Percentiles rank a stretch among this genome's conserved stretches.
Evolutionary conservation across 92 coral and sea anemone genomes (phyloP).

Genomic region (Plumapathes pennacea): DNA sequence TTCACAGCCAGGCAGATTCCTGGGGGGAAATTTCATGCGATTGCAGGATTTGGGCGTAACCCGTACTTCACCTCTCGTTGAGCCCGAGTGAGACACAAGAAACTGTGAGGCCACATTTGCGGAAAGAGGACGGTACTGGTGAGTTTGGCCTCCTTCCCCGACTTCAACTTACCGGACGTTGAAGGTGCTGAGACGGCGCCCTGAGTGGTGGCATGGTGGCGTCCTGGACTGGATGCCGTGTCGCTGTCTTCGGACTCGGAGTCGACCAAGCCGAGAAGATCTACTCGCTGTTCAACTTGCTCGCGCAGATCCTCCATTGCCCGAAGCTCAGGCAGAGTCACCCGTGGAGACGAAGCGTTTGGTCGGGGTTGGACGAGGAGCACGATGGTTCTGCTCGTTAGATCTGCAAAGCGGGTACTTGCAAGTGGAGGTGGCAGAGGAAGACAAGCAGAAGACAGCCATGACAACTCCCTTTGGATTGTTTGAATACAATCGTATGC

Average conservation of each 20-base stretch:
- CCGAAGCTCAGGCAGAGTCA: conserved; percentile 16
- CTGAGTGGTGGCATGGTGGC: too few relatives aligned
- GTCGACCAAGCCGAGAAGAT: too few relatives aligned
- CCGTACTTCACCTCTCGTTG: conserved; percentile 29
- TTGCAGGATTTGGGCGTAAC: conserved; percentile 23
- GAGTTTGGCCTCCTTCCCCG: conserved; percentile 37
- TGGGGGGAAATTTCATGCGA: conserved; percentile 11
- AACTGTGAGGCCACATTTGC: conserved; percentile 40
- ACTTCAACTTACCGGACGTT: conserved; percentile 38
- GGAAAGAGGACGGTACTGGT: conserved; percentile 18
- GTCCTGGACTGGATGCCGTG: too few relatives aligned
- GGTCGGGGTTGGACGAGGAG: too few relatives aligned
- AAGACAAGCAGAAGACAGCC: conserved; percentile 37
- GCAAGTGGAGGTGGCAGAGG: conserved; percentile 29
- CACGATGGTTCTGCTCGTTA: conserved; percentile 44
- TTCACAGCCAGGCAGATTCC: too few relatives aligned
- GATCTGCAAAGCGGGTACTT: conserved; percentile 51
- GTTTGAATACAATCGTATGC: conserved; percentile 39
- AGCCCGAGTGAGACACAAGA: conserved; percentile 22
- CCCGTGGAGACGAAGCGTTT: not conserved
- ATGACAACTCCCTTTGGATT: conserved; percentile 51
- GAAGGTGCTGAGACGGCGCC: too few relatives aligned
- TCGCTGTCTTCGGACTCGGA: too few relatives aligned
- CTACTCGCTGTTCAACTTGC: conserved; percentile 3
- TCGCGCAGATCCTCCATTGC: conserved; percentile 11